Evolutionary conservation across 2,888 invertebrate genomes (phyloP).

Genomic region (Eupsilia transversa): DNA sequence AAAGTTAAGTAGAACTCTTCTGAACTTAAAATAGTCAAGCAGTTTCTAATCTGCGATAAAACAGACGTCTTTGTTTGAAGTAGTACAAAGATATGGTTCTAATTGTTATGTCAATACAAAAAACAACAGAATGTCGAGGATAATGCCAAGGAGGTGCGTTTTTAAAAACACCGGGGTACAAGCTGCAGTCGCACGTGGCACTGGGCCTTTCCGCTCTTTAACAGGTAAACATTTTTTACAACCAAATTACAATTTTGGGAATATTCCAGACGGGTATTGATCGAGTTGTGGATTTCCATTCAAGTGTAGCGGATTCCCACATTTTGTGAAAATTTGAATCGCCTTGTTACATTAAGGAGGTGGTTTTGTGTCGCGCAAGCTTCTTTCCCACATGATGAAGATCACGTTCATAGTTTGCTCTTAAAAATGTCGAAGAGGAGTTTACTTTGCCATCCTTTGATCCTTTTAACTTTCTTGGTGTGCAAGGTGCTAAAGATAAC

Average conservation of each 20-base stretch:
- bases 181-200: constrained; percentile 89
- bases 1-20: constrained; percentile 6
- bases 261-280: constrained; percentile 81
- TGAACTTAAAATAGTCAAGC: not conserved
- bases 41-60: constrained; percentile 8
- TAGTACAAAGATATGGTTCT: constrained; percentile 57
- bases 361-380: constrained; percentile 46
- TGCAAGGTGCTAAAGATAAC: not conserved
- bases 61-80: constrained; percentile 37
- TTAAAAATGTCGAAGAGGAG: constrained; percentile 19
- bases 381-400: constrained; percentile 31
- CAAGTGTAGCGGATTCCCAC: constrained; percentile 74
- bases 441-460: constrained; percentile 15
- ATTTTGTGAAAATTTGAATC: constrained; percentile 64
- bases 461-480: not conserved
- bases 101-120: constrained; percentile 68
- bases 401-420: constrained; percentile 33
- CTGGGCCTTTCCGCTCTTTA: constrained; percentile 87
- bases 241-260: constrained; percentile 80
- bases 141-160: constrained; percentile 65
- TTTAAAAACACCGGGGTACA: constrained; percentile 70
- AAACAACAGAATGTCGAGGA: constrained; percentile 67
- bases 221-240: constrained; percentile 88
- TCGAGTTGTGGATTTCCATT: constrained; percentile 73
- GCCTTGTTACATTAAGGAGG: constrained; percentile 53